Conservation (phyloP, 1,140 invertebrate species). For the Drosophila leontia region DNA sequence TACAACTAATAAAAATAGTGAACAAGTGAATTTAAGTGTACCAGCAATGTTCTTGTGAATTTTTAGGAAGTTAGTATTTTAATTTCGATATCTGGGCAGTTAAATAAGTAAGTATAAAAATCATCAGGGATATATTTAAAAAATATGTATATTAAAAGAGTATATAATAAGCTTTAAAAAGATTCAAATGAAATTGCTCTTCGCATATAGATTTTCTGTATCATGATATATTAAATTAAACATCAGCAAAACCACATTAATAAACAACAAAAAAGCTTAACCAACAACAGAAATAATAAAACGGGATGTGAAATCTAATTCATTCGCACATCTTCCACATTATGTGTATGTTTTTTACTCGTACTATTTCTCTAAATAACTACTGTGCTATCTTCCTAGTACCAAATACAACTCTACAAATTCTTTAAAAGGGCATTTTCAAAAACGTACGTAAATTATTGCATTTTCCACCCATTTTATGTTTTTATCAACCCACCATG, state of each 20-base stretch:
- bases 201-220: not conserved
- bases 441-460: constrained; percentile 15
- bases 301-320: not conserved
- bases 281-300: not conserved
- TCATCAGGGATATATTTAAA: not conserved
- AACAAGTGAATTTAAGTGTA: not conserved
- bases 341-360: not conserved
- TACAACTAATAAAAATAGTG: constrained; percentile 14
- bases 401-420: constrained; percentile 5
- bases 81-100: not conserved
- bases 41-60: constrained; percentile 1
- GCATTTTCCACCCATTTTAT: not conserved
- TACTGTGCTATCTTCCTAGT: constrained; percentile 2
- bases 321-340: not conserved
- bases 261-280: not conserved
- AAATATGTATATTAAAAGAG: not conserved
- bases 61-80: not conserved
- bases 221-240: not conserved
- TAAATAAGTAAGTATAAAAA: constrained; percentile 10
- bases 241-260: not conserved
- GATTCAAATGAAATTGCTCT: not conserved
- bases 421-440: not conserved
- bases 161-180: not conserved
- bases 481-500: not conserved
- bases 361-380: not conserved